Evolutionary conservation across 2,888 invertebrate genomes (phyloP).

Genomic region (Himalopsyche tibetana): DNA sequence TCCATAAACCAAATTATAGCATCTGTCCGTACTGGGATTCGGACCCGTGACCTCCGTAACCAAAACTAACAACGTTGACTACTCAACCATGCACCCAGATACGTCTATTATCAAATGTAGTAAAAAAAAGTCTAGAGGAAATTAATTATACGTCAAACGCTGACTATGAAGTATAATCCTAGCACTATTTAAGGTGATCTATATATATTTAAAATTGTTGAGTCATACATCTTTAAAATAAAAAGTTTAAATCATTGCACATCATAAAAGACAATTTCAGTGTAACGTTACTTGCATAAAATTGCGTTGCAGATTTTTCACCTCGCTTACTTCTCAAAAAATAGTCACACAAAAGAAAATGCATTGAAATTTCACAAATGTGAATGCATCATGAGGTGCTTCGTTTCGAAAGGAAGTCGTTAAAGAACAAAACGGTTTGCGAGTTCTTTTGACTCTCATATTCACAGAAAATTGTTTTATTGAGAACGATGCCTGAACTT

Average conservation of each 20-base stretch:
- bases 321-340: neutral
- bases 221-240: too few species aligned
- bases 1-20: too few species aligned
- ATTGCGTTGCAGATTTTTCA: neutral
- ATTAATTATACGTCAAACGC: too few species aligned
- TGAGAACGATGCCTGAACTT: neutral
- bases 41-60: too few species aligned
- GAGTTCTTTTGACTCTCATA: neutral
- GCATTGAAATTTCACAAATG: conserved; percentile 8
- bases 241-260: neutral
- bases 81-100: too few species aligned
- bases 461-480: neutral
- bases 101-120: too few species aligned
- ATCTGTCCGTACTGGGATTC: too few species aligned
- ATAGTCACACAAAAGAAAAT: conserved; percentile 2
- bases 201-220: too few species aligned
- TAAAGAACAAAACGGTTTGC: conserved; percentile 17
- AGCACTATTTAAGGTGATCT: too few species aligned
- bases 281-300: neutral
- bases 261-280: neutral
- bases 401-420: conserved; percentile 11
- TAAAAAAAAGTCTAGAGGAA: too few species aligned
- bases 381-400: conserved; percentile 6
- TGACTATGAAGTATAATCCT: too few species aligned
- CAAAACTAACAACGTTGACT: too few species aligned